Evolutionary conservation across 1,140 invertebrate genomes (phyloP).

Genomic region (Procambarus virginalis): DNA sequence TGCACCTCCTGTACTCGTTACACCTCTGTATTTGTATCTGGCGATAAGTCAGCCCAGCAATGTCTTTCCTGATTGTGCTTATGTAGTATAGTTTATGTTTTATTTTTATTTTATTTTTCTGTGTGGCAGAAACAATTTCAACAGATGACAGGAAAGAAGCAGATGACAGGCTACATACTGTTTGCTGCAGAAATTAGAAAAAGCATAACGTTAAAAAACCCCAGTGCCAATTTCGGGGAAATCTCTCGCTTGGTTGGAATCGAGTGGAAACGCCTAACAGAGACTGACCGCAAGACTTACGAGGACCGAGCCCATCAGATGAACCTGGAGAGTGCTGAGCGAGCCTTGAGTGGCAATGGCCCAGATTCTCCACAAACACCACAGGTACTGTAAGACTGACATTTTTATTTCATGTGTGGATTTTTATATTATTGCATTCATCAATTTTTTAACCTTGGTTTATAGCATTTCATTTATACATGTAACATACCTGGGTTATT

Average conservation of each 20-base stretch:
- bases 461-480: background rate
- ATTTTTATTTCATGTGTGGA: too few species aligned
- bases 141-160: slow-evolving; percentile 82
- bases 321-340: slow-evolving; percentile 82
- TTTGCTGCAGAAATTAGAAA: slow-evolving; percentile 97
- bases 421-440: background rate
- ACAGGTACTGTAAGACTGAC: slow-evolving; percentile 23
- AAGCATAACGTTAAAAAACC: slow-evolving; percentile 90
- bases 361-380: slow-evolving; percentile 67
- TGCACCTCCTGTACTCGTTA: too few species aligned
- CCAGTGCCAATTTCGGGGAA: slow-evolving; percentile 96
- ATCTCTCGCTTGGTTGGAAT: slow-evolving; percentile 95
- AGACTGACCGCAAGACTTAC: slow-evolving; percentile 92
- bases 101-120: background rate
- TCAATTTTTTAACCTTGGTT: background rate
- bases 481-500: too few species aligned
- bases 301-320: slow-evolving; percentile 91
- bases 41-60: too few species aligned
- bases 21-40: too few species aligned
- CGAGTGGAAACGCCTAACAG: slow-evolving; percentile 92
- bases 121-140: slow-evolving; percentile 73
- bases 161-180: slow-evolving; percentile 98
- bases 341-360: slow-evolving; percentile 63
- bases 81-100: too few species aligned
- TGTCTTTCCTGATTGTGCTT: too few species aligned